These are phyloP conservation scores for Xiphophorus birchmanni DNA, from an alignment of 2,797 vertebrate species.

Conservation along the genomic window DNA sequence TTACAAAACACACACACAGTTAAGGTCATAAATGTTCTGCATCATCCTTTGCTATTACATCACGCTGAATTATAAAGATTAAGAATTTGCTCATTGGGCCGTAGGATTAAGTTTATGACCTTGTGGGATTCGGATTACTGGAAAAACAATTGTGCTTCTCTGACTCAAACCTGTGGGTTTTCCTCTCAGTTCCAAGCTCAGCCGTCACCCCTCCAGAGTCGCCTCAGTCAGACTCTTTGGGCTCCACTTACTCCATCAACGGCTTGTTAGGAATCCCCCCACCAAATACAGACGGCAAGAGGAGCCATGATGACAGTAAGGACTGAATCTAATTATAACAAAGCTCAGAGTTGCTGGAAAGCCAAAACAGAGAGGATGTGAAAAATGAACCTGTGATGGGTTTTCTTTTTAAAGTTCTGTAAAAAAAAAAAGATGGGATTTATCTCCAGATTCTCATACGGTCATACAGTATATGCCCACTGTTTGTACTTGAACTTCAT, in stretches of 20 bases:
- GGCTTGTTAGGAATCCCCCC: conserved; percentile 89
- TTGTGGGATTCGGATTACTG: conserved; percentile 9
- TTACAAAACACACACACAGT: conserved; percentile 2
- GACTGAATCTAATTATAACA: conserved; percentile 22
- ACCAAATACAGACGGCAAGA: conserved; percentile 84
- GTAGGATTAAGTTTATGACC: conserved; percentile 39
- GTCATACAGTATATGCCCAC: not conserved
- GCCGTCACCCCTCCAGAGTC: conserved; percentile 91
- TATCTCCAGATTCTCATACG: not conserved
- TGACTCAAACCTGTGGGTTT: conserved; percentile 29
- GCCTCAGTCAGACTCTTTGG: conserved; percentile 89
- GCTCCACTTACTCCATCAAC: conserved; percentile 92
- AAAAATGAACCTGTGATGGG: not conserved
- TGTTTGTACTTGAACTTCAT: not conserved
- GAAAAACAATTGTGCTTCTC: conserved; percentile 16
- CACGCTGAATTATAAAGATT: conserved; percentile 47
- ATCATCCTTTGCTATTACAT: conserved; percentile 1
- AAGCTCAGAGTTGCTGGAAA: not conserved
- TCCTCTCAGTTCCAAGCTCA: conserved; percentile 86
- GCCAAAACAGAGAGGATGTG: conserved; percentile 2
- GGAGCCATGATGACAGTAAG: conserved; percentile 93
- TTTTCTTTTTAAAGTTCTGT: not conserved
- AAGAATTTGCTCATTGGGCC: conserved; percentile 31
- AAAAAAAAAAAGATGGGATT: not conserved
- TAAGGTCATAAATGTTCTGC: not conserved